Base-by-base conservation (phyloP, 2,888 invertebrate species). In the Scaptodrosophila latifasciaeformis region DNA sequence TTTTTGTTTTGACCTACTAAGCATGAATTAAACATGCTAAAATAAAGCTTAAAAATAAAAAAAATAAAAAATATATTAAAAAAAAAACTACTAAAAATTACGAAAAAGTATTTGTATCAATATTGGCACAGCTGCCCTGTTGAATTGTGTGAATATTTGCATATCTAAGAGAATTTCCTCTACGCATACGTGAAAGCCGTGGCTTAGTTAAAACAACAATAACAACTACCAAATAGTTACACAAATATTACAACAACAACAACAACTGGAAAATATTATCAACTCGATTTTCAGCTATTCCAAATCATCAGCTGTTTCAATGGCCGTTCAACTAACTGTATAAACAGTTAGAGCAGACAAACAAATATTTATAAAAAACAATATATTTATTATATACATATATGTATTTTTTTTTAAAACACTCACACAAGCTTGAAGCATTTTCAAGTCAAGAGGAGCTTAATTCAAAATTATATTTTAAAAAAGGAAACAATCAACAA, bases 91-190 rank as follows among this genome's bases (percentile, higher is more conserved):
- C n/a, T n/a, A n/a, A n/a, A 9, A 7, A 27, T 42, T n/a, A 13
- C 18, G 19, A 18, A 30, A 42, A 21, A 43, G 44, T 39, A 37
- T 54, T 57, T 44, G 19, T 43, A 42, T 59, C 48, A 63, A 64
- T 59, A 63, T 63, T 59, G 59, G 45, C 51, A 52, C 64, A 62
- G 62, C 52, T 63, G 49, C 31, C 10, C 7, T 39, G 19, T 12
- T 9, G n/a, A 34, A 18, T 31, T 9, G n/a, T 10, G n/a, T 17
- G 6, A 29, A 6, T 35, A 2, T 30, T 4, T 4, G 19, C 31
- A 29, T 21, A 18, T 49, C 31, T 18, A 30, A 43, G 30, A 30
- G 57, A 57, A 34, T 34, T 13, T 30, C 13, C 44, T 30, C 30
- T 15, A 13, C 30, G 44, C 44, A 45, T 31, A 30, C 44, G 30